Evolutionary conservation across 2,113 vertebrate genomes (phyloP), one percentile per base, ranked within the genome.

Genomic region (Malurus cyaneus): DNA sequence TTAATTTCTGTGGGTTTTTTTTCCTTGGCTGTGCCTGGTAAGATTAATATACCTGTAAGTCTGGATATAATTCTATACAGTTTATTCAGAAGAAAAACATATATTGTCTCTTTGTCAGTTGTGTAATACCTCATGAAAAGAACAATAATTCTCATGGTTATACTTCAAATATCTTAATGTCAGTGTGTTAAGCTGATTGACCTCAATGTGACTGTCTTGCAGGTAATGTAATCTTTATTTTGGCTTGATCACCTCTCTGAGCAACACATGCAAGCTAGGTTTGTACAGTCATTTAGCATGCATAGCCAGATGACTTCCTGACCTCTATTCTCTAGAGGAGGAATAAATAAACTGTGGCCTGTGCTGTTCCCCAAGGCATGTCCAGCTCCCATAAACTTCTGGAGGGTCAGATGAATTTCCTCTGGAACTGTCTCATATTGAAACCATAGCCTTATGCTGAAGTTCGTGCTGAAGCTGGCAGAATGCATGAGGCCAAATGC

Each of bases 41-140:
- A 71, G 49, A 71, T 87, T 79, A 93, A 87, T 71, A 64, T 32
- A 62, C 5, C 52, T 79, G 16, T 34, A 92, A 92, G 12, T 84
- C 21, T 83, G 67, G 77, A 23, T 77, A 73, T 66, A 28, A 83
- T 66, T 78, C 84, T 64, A 60, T 31, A 74, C 17, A 77, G 7
- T 80, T 90, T 89, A 66, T 91, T 69, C 36, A 73, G 34, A 36
- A 76, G 32, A 76, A 72, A 64, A 31, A 73, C 8, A 83, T 39
- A 32, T 44, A 44, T 44, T 80, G 14, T 60, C 59, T 80, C 26
- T 84, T 54, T 84, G 14, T 65, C 19, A 53, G 8, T 46, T 61
- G 14, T 57, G 21, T 57, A 73, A 95, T 12, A 80, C 18, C 7
- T 59, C 53, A 56, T 49, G 23, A 8, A 91, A 78, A 77, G 21